phyloP scores from a whole-genome alignment of 2,797 vertebrate genomes.

The Anabas testudineus region DNA sequence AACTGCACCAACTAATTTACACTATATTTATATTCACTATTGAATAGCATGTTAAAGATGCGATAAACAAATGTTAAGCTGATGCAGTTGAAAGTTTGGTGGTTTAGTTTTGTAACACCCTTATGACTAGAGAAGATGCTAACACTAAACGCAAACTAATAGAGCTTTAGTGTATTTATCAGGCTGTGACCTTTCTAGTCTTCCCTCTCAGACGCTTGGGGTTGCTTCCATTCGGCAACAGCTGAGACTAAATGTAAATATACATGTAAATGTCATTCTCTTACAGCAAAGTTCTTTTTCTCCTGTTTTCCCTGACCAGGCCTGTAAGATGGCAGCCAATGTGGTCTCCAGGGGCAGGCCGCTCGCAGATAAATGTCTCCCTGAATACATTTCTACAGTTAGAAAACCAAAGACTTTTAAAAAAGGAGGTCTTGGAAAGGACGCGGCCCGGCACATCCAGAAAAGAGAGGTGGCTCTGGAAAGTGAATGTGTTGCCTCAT shows the following conservation, averaged over 20 bases:
- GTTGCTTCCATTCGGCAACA: conserved; percentile 69
- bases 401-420: conserved; percentile 63
- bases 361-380: conserved; percentile 73
- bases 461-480: conserved; percentile 54
- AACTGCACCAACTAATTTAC: neutral
- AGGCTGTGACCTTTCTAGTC: conserved; percentile 74
- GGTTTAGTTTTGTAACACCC: neutral
- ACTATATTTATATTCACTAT: neutral
- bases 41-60: neutral
- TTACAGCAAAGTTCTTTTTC: conserved; percentile 58
- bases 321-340: conserved; percentile 65
- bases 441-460: conserved; percentile 38
- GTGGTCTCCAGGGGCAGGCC: conserved; percentile 57
- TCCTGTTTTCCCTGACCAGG: conserved; percentile 68
- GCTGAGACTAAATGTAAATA: conserved; percentile 82
- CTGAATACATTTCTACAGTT: conserved; percentile 73
- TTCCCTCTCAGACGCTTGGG: conserved; percentile 53
- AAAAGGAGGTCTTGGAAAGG: conserved; percentile 60
- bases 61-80: no score
- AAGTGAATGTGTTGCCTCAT: conserved; percentile 56
- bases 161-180: conserved; percentile 48
- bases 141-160: conserved; percentile 46
- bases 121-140: conserved; percentile 17
- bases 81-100: no score
- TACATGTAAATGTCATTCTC: conserved; percentile 81